Evolutionary conservation across 2,888 invertebrate genomes (phyloP).

Genomic region (Brachypterus glaber): DNA sequence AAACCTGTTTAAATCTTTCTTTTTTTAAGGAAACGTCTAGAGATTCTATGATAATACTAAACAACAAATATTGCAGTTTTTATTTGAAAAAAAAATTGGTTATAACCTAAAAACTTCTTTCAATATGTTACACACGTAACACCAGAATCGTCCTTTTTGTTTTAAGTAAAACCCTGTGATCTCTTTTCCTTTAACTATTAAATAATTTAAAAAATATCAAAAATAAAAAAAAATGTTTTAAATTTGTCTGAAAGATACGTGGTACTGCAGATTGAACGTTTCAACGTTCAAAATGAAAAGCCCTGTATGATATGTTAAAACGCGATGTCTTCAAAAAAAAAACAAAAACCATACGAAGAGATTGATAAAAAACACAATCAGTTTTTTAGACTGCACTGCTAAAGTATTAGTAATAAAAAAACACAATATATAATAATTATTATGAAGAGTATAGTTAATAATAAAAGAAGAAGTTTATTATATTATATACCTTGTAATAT

Average conservation of each 20-base stretch:
- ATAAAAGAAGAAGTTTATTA: constrained; percentile 38
- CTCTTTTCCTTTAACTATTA: constrained; percentile 42
- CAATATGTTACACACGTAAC: constrained; percentile 25
- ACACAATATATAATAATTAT: constrained; percentile 36
- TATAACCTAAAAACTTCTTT: no score
- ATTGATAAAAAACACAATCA: constrained; percentile 41
- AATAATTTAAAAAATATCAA: constrained; percentile 37
- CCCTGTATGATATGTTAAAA: constrained; percentile 7
- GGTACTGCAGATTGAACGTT: no score
- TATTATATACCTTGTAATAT: constrained; percentile 32
- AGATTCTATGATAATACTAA: no score
- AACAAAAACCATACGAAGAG: constrained; percentile 17
- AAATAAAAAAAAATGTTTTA: constrained; percentile 24
- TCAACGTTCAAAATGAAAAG: constrained; percentile 2
- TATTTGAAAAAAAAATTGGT: no score
- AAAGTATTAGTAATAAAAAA: constrained; percentile 33
- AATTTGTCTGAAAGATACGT: no score
- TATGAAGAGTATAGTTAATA: constrained; percentile 36
- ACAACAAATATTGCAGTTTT: no score
- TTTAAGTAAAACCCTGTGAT: constrained; percentile 41
- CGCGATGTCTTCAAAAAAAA: constrained; percentile 11
- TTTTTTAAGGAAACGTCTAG: no score
- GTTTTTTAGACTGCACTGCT: constrained; percentile 43
- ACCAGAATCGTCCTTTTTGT: no score
- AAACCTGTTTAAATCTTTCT: no score